Percentiles rank a stretch among this genome's conserved stretches.
Evolutionary conservation across 2,797 vertebrate genomes (phyloP).

Genomic region (Geotria australis): DNA sequence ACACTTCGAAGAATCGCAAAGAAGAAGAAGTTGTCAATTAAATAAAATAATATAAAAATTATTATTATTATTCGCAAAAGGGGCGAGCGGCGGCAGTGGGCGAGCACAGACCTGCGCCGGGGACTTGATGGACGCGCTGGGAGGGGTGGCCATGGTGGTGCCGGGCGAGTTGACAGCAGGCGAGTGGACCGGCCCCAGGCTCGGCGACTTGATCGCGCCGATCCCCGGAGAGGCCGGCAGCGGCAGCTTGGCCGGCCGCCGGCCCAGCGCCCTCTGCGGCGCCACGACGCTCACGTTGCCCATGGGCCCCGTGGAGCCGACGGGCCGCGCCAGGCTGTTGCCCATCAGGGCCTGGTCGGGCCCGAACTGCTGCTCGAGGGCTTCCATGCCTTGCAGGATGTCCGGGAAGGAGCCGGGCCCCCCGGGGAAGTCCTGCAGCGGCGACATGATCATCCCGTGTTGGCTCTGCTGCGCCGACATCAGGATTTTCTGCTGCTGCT

Average conservation of each 20-base stretch:
- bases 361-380: constrained; percentile 31
- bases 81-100: too few species aligned
- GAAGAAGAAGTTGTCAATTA: too few species aligned
- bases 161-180: constrained; percentile 56
- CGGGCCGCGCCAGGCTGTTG: too few species aligned
- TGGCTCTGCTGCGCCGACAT: constrained; percentile 27
- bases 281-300: constrained; percentile 20
- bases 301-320: constrained; percentile 2
- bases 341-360: constrained; percentile 24
- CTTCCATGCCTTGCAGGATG: constrained; percentile 30
- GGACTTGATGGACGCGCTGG: constrained; percentile 24
- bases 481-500: constrained; percentile 28
- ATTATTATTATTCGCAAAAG: too few species aligned
- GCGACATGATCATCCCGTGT: constrained; percentile 11
- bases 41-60: too few species aligned
- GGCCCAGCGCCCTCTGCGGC: constrained; percentile 19
- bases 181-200: constrained; percentile 50
- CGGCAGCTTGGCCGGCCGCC: constrained; percentile 44
- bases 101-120: constrained; percentile 7
- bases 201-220: constrained; percentile 68
- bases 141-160: constrained; percentile 23
- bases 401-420: constrained; percentile 28
- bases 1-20: too few species aligned
- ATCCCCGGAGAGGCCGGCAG: constrained; percentile 45
- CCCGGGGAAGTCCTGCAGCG: constrained; percentile 23